Evolutionary conservation across 2,888 invertebrate genomes (phyloP).

Genomic region (Blastobasis lacticolella): DNA sequence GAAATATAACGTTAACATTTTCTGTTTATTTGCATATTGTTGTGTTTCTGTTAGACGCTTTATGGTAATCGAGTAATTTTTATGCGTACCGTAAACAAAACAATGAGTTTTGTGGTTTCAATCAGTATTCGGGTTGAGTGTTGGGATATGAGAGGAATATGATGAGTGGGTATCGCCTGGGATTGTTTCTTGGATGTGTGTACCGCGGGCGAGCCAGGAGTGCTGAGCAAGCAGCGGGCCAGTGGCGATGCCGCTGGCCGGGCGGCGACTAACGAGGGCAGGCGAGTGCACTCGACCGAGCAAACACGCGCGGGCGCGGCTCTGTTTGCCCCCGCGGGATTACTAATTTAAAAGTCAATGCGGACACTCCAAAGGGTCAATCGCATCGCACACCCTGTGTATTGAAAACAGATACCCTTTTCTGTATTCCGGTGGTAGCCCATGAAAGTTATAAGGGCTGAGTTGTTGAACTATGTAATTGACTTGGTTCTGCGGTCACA

Average conservation of each 20-base stretch:
- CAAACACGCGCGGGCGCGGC: slow-evolving; percentile 61
- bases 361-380: slow-evolving; percentile 73
- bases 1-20: slow-evolving; percentile 42
- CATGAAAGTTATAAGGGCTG: slow-evolving; percentile 74
- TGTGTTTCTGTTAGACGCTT: slow-evolving; percentile 31
- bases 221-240: slow-evolving; percentile 53
- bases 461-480: slow-evolving; percentile 75
- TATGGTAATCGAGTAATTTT: slow-evolving; percentile 16
- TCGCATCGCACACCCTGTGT: slow-evolving; percentile 61
- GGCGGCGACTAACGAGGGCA: slow-evolving; percentile 61
- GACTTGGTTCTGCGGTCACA: slow-evolving; percentile 71
- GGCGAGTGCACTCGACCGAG: slow-evolving; percentile 66
- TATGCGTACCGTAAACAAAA: slow-evolving; percentile 12
- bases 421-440: slow-evolving; percentile 70
- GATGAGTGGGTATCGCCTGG: slow-evolving; percentile 15
- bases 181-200: too few species aligned
- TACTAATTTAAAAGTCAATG: slow-evolving; percentile 75
- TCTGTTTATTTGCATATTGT: slow-evolving; percentile 37
- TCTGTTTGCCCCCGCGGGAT: slow-evolving; percentile 69
- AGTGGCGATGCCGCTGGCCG: slow-evolving; percentile 21
- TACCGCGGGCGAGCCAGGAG: slow-evolving; percentile 20
- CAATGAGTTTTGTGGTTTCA: not conserved
- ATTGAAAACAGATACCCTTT: slow-evolving; percentile 74
- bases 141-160: slow-evolving; percentile 26
- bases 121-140: slow-evolving; percentile 30